phyloP scores from a whole-genome alignment of 2,797 vertebrate species.

The Anas bahamensis region DNA sequence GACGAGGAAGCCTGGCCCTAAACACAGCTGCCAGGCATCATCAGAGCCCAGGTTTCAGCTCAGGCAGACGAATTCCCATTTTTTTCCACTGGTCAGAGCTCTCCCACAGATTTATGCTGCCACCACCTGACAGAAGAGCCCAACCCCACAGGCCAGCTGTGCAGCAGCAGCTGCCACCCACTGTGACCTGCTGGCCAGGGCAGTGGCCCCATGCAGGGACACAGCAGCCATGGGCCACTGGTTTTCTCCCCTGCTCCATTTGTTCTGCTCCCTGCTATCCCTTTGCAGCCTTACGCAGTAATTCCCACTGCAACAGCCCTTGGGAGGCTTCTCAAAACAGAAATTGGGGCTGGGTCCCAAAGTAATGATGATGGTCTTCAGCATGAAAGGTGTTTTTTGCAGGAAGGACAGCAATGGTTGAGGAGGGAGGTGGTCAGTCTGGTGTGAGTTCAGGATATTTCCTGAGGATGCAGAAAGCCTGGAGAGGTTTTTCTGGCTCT shows the following conservation, averaged over 20 bases:
- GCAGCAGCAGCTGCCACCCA: fast-evolving
- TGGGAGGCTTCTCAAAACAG: not conserved
- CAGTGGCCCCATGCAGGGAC: not conserved
- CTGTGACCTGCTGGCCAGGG: fast-evolving
- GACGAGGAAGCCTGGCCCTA: not conserved
- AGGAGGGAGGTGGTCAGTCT: not conserved
- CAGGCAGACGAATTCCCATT: not conserved
- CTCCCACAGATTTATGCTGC: slow-evolving; percentile 45
- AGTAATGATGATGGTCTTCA: not conserved
- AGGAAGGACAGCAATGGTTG: not conserved
- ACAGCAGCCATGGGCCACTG: not conserved
- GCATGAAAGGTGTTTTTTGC: not conserved
- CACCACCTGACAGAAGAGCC: slow-evolving; percentile 43
- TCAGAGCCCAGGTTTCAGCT: not conserved
- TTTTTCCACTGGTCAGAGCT: not conserved
- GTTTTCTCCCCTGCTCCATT: not conserved
- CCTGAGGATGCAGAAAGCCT: slow-evolving; percentile 50
- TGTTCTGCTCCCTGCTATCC: not conserved
- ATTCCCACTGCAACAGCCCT: not conserved
- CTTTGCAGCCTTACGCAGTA: not conserved
- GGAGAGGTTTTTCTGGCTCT: slow-evolving; percentile 29
- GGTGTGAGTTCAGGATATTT: slow-evolving; percentile 13
- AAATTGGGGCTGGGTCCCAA: not conserved
- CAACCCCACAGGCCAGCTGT: not conserved
- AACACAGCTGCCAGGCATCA: not conserved